Percentiles rank a stretch among this genome's conserved stretches.
phyloP scores from a whole-genome alignment of 2,888 invertebrate species.

The Griposia aprilina region DNA sequence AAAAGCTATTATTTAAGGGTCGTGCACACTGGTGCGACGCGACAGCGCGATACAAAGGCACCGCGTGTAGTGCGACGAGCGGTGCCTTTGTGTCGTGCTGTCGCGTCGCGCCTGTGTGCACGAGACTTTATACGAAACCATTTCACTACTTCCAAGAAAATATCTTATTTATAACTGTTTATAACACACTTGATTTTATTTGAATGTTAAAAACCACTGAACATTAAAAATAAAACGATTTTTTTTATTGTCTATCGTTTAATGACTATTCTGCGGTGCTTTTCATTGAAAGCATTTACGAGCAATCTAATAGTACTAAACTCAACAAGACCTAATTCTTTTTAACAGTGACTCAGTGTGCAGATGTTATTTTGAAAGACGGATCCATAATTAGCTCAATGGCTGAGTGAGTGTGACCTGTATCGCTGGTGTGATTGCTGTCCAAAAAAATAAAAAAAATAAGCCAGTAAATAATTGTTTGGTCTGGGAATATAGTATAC shows the following conservation, averaged over 20 bases:
- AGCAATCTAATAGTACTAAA: conserved; percentile 52
- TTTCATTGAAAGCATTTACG: conserved; percentile 55
- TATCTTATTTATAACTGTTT: background rate
- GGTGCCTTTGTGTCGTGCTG: too few species aligned
- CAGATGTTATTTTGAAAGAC: conserved; percentile 25
- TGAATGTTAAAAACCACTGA: background rate
- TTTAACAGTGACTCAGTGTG: conserved; percentile 39
- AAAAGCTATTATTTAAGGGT: background rate
- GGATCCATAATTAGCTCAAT: conserved; percentile 17
- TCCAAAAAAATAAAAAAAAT: too few species aligned
- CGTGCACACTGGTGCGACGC: too few species aligned
- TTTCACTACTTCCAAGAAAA: background rate
- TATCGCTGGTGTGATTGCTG: background rate
- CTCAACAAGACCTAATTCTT: conserved; percentile 50
- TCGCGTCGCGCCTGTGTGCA: too few species aligned
- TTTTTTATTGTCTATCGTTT: conserved; percentile 24
- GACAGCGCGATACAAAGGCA: too few species aligned
- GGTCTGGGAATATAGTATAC: too few species aligned
- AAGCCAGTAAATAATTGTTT: background rate
- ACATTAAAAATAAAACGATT: conserved; percentile 13
- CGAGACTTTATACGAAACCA: background rate
- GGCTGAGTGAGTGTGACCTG: background rate
- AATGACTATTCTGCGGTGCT: conserved; percentile 22
- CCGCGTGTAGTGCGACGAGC: too few species aligned
- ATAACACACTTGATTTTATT: conserved; percentile 7